Base-by-base conservation (phyloP, 2,113 vertebrate genomes). In the Caranx melampygus region DNA sequence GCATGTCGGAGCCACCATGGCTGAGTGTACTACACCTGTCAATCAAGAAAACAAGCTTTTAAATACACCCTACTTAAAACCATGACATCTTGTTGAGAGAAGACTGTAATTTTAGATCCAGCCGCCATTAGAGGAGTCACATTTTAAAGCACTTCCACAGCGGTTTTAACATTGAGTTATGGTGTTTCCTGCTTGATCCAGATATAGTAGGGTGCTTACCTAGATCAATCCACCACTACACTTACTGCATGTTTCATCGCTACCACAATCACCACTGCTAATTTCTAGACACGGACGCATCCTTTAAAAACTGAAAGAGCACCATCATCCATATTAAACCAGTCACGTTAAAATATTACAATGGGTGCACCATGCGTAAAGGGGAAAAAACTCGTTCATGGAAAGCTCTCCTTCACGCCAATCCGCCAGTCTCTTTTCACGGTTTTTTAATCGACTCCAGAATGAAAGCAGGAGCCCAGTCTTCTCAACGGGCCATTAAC, bases 41-140 rank as follows among this genome's bases (percentile, higher is more conserved):
- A 77, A 66, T 89, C 81, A 79, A 54, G 63, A 68, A 73, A 82
- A 72, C 49, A 47, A 16, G 47, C 81, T 70, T 83, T 44, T 84
- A 89, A 91, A 81, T 81, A 84, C n/a, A 86, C n/a, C 66, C 3
- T 26, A 68, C 47, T 45, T 13, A 42, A 79, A 83, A 77, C 87
- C 86, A 81, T 62, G 69, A 82, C 70, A 79, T 87, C 59, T 26
- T 78, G 37, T 78, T 71, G 65, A 72, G 74, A 79, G 59, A 70
- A 35, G 44, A 65, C 67, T 63, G 31, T 80, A 54, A 75, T 84
- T 87, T 84, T 33, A 83, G 47, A 81, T 68, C 15, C 15, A 73
- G 44, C 10, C 4, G 52, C 61, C 55, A 60, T 82, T 64, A 69
- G 34, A 72, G 71, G 34, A 82, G 64, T 72, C 34, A 4, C 18